A percentile compares a stretch with the other conserved stretches of the same genome.
These are phyloP conservation scores for Meteorus cinctellus DNA, from an alignment of 2,888 invertebrate species.

Conservation along the genomic window DNA sequence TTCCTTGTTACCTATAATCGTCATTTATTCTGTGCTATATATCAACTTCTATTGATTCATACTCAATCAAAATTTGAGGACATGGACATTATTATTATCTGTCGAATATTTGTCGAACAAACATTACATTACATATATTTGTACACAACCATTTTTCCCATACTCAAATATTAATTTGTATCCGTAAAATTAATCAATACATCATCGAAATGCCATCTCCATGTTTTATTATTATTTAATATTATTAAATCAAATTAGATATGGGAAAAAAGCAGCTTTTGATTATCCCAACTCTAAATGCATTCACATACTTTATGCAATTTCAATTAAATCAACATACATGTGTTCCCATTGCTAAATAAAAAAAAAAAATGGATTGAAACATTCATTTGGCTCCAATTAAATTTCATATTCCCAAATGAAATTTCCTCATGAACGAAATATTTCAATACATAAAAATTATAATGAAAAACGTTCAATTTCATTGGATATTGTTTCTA, in stretches of 20 bases:
- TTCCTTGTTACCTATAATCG: constrained; percentile 16
- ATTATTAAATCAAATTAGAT: background rate
- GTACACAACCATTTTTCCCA: too few relatives aligned
- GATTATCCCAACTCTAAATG: background rate
- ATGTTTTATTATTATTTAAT: too few relatives aligned
- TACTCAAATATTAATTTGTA: too few relatives aligned
- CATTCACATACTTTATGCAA: background rate
- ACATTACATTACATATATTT: too few relatives aligned
- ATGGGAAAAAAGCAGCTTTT: background rate
- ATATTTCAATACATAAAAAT: background rate
- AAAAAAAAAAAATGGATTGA: background rate
- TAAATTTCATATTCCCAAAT: constrained; percentile 19
- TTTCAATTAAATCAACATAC: constrained; percentile 17
- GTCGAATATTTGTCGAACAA: too few relatives aligned
- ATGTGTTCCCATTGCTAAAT: constrained; percentile 8
- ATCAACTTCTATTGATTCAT: background rate
- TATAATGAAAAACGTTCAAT: background rate
- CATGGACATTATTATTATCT: background rate
- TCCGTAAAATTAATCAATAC: too few relatives aligned
- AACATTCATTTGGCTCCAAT: constrained; percentile 6
- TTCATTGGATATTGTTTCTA: background rate
- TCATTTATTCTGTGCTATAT: background rate
- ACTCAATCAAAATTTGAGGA: background rate
- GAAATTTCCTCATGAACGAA: constrained; percentile 10
- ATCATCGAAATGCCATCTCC: too few relatives aligned